phyloP scores from a whole-genome alignment of 1,140 invertebrate species.

The Camponotus pennsylvanicus region DNA sequence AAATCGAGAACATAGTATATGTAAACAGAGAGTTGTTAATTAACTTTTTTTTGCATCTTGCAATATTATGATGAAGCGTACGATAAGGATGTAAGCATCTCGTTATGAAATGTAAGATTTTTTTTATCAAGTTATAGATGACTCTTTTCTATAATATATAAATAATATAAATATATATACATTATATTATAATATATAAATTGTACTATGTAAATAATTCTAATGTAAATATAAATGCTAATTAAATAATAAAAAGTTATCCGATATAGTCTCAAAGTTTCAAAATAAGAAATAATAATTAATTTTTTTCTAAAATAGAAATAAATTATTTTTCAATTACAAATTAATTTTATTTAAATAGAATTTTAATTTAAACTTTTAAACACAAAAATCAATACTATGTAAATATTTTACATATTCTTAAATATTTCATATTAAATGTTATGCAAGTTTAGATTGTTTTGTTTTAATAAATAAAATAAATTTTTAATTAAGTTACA shows the following conservation, averaged over 20 bases:
- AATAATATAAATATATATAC: too few relatives aligned
- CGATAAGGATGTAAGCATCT: slow-evolving; percentile 26
- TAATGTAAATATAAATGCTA: background rate
- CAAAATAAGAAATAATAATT: background rate
- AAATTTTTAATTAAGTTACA: background rate
- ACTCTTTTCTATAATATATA: background rate
- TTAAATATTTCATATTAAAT: background rate
- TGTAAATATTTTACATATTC: background rate
- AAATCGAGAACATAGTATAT: slow-evolving; percentile 31
- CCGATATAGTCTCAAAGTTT: background rate
- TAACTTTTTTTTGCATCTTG: background rate
- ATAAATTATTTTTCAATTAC: background rate
- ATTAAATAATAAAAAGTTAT: background rate
- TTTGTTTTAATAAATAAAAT: slow-evolving; percentile 5
- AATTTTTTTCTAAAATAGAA: background rate
- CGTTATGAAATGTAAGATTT: slow-evolving; percentile 27
- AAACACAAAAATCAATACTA: background rate
- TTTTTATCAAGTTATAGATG: background rate
- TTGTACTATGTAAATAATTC: too few relatives aligned
- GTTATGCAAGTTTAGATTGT: background rate
- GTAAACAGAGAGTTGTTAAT: background rate
- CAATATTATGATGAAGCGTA: background rate
- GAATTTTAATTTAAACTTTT: background rate
- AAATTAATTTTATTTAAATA: background rate
- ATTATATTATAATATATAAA: too few relatives aligned